These are phyloP conservation scores for Hozukius guyotensis DNA, from an alignment of 2,797 vertebrate genomes.

Conservation along the genomic window DNA sequence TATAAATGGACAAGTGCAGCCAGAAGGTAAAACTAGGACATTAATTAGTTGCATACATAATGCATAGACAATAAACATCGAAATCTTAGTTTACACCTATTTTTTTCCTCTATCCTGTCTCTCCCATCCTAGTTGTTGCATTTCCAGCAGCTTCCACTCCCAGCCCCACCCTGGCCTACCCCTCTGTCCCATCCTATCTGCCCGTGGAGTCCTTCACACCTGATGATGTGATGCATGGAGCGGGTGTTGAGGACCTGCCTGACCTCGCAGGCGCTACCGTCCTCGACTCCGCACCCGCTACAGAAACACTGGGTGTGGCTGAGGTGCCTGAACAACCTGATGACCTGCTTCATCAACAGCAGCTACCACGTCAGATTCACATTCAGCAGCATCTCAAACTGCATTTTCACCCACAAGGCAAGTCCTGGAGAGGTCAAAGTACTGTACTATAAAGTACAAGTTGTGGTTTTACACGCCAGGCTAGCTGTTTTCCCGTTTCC, in stretches of 20 bases:
- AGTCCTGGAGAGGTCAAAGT: conserved; percentile 26
- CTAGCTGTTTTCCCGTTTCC: neutral
- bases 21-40: conserved; percentile 71
- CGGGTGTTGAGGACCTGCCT: conserved; percentile 15
- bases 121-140: conserved; percentile 34
- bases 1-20: conserved; percentile 74
- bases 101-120: neutral
- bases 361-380: conserved; percentile 77
- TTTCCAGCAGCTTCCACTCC: conserved; percentile 58
- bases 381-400: conserved; percentile 83
- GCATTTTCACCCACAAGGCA: conserved; percentile 76
- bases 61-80: neutral
- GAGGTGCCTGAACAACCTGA: conserved; percentile 48
- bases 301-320: conserved; percentile 30
- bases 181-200: conserved; percentile 30
- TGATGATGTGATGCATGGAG: conserved; percentile 36
- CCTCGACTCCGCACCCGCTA: conserved; percentile 20
- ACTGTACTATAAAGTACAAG: neutral
- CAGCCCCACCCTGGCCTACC: conserved; percentile 35
- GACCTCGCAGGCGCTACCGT: conserved; percentile 8
- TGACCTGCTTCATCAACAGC: conserved; percentile 31
- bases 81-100: neutral
- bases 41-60: neutral
- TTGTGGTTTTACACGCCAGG: neutral
- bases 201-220: conserved; percentile 40